Conservation (phyloP, 2,113 vertebrate genomes). For the Myrmecophaga tridactyla region DNA sequence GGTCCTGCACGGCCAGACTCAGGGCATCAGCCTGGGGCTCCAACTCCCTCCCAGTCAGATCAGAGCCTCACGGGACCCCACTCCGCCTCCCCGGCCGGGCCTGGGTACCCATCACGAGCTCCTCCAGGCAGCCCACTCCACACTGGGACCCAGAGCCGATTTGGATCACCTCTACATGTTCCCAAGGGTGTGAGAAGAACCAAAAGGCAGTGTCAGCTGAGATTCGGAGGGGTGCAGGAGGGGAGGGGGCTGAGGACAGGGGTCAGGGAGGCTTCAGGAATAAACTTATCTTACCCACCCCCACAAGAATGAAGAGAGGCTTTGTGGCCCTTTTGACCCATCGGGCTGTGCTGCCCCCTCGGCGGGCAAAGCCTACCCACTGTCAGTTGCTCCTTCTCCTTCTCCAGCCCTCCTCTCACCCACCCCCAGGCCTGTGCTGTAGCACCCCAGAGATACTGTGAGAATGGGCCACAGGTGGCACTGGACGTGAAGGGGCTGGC, state of each 20-base stretch:
- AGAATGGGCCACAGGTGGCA: not conserved
- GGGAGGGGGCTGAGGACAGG: not conserved
- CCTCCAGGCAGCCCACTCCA: not conserved
- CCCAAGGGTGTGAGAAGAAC: not conserved
- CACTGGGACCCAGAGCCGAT: not conserved
- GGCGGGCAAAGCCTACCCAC: conserved; percentile 39
- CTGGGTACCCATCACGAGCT: not conserved
- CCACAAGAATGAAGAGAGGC: conserved; percentile 22
- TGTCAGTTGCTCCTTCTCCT: not conserved
- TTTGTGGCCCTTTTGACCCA: conserved; percentile 71
- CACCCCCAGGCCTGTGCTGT: not conserved
- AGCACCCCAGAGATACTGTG: conserved; percentile 47
- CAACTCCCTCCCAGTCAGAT: not conserved
- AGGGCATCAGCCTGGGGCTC: not conserved
- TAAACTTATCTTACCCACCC: conserved; percentile 27
- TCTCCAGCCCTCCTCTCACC: not conserved
- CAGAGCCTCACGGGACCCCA: not conserved
- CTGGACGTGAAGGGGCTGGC: not conserved
- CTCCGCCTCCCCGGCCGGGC: not conserved
- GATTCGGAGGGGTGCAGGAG: not conserved
- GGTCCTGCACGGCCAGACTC: conserved; percentile 49
- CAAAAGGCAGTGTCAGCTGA: not conserved
- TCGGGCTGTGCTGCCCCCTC: not conserved
- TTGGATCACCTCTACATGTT: not conserved
- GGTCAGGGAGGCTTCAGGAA: not conserved